These are phyloP conservation scores for Chaetops frenatus DNA, from an alignment of 2,113 vertebrate species.

Conservation along the genomic window DNA sequence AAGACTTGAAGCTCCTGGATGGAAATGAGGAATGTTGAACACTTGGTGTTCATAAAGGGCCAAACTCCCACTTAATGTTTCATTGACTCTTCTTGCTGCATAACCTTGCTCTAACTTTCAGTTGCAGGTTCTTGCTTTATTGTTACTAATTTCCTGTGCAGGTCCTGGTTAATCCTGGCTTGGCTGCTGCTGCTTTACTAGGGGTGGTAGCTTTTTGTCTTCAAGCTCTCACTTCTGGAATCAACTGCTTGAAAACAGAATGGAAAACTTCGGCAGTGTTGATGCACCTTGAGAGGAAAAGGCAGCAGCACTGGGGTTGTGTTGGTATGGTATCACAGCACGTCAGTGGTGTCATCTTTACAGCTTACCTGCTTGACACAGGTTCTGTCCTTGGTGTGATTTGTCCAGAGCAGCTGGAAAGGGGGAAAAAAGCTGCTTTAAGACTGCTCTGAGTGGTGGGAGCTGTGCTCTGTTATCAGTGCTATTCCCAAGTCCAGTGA, in stretches of 20 bases:
- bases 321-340: accelerated
- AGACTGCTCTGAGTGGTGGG: accelerated
- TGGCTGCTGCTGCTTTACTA: neutral
- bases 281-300: accelerated
- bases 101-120: neutral
- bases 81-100: neutral
- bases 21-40: neutral
- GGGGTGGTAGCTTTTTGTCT: neutral
- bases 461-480: neutral
- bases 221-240: neutral
- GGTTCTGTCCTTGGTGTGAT: neutral
- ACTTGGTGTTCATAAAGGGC: neutral
- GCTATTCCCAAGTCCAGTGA: neutral
- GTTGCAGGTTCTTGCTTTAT: neutral
- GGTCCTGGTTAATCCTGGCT: neutral
- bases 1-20: neutral
- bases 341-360: neutral
- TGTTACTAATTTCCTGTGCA: neutral
- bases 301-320: accelerated
- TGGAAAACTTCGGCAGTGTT: accelerated
- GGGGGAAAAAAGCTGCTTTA: too few relatives aligned
- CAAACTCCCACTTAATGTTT: neutral
- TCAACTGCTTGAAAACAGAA: neutral
- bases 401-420: neutral
- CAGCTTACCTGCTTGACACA: accelerated